Evolutionary conservation across 1,140 invertebrate species (phyloP).

Genomic region (Bombus ignitus): DNA sequence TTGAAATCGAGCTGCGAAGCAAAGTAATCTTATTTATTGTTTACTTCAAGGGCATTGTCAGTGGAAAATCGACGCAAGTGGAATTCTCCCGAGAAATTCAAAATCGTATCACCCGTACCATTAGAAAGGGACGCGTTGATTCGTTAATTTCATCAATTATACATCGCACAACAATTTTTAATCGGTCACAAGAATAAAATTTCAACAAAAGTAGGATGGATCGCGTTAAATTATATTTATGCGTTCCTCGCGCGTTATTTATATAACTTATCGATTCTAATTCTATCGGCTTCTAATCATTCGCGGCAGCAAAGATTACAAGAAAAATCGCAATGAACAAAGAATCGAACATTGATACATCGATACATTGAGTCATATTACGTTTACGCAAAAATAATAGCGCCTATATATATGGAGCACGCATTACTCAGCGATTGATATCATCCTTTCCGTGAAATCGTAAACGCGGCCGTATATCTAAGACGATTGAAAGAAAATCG

Average conservation of each 20-base stretch:
- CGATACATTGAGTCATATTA: not conserved
- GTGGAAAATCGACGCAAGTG: not conserved
- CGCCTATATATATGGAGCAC: not conserved
- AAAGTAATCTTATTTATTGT: not conserved
- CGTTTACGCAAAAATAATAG: conserved; percentile 20
- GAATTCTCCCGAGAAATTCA: not conserved
- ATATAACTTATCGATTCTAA: not conserved
- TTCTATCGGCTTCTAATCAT: not conserved
- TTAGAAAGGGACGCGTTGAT: too few relatives aligned
- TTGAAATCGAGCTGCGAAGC: not conserved
- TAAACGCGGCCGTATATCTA: not conserved
- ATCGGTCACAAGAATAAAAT: not conserved
- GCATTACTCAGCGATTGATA: not conserved
- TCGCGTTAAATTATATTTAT: not conserved
- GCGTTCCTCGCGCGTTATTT: not conserved
- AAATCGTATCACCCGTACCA: not conserved
- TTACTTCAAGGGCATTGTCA: not conserved
- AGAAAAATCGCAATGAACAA: not conserved
- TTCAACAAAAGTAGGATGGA: not conserved
- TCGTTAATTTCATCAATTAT: too few relatives aligned
- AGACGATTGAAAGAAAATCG: not conserved
- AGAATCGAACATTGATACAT: not conserved
- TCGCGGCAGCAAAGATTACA: not conserved
- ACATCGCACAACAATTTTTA: not conserved
- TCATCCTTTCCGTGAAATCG: not conserved